Percentiles rank a stretch among this genome's conserved stretches.
Conservation (phyloP, 30 jellyfish, hydroid and myxozoan genomes). For the Rhopilema esculentum region DNA sequence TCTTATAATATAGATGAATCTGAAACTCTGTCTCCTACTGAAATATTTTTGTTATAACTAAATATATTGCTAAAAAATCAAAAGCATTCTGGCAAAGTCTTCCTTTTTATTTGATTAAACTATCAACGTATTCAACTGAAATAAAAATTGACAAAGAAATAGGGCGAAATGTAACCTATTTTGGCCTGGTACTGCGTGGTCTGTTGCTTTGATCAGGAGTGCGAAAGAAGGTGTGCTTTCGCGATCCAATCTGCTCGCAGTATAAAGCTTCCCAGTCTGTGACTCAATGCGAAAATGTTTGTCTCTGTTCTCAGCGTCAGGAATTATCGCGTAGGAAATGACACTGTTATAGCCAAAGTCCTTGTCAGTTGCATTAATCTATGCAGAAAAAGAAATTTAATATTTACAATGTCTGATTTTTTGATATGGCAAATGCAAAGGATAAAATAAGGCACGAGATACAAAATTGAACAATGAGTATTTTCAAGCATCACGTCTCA, state of each 20-base stretch:
- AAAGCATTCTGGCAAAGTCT: too few species aligned
- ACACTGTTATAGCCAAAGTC: slow-evolving; percentile 69
- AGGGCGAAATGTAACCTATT: slow-evolving; percentile 35
- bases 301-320: slow-evolving; percentile 79
- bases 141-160: neutral
- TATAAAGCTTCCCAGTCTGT: slow-evolving; percentile 60
- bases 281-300: slow-evolving; percentile 57
- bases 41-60: too few species aligned
- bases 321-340: slow-evolving; percentile 61
- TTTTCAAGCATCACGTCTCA: neutral
- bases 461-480: neutral
- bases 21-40: too few species aligned
- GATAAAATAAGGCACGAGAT: neutral
- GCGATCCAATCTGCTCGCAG: slow-evolving; percentile 66
- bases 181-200: slow-evolving; percentile 73
- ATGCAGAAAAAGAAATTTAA: neutral
- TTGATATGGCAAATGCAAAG: neutral
- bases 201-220: slow-evolving; percentile 75
- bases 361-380: slow-evolving; percentile 83
- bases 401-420: neutral
- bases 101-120: too few species aligned
- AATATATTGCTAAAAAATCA: too few species aligned
- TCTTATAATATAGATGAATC: too few species aligned
- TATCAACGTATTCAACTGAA: too few species aligned
- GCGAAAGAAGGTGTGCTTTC: slow-evolving; percentile 59